Evolutionary conservation across 1,140 invertebrate genomes (phyloP).

Genomic region (Zaprionus lachaisei): DNA sequence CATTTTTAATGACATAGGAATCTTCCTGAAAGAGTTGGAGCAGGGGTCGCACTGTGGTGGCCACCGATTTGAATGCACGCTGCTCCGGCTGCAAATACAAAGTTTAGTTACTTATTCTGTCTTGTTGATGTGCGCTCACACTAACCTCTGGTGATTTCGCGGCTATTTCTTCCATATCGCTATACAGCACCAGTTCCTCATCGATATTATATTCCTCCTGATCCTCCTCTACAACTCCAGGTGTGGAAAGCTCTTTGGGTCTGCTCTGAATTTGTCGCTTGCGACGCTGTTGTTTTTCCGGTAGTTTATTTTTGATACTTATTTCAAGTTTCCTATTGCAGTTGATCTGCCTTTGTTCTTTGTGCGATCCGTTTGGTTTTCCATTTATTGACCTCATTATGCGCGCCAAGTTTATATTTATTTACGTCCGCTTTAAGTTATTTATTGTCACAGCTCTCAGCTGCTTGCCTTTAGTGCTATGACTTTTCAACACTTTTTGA

Average conservation of each 20-base stretch:
- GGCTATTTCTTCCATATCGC: constrained; percentile 3
- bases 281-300: not conserved
- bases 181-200: not conserved
- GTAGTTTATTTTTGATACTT: not conserved
- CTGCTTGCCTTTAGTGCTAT: not conserved
- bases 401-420: constrained; percentile 3
- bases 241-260: not conserved
- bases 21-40: constrained; percentile 30
- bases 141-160: constrained; percentile 17
- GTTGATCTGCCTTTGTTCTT: not conserved
- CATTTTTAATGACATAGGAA: not conserved
- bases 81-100: constrained; percentile 1
- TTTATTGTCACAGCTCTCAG: constrained; percentile 1
- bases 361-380: not conserved
- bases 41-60: constrained; percentile 20
- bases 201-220: not conserved
- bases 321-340: constrained; percentile 7
- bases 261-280: constrained; percentile 16
- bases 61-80: not conserved
- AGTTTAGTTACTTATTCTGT: too few relatives aligned
- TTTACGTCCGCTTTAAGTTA: constrained; percentile 8
- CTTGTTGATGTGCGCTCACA: not conserved
- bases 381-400: constrained; percentile 21
- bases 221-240: not conserved
- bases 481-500: constrained; percentile 4